Conservation (phyloP, 2,113 vertebrate genomes). For the Falco punctatus region DNA sequence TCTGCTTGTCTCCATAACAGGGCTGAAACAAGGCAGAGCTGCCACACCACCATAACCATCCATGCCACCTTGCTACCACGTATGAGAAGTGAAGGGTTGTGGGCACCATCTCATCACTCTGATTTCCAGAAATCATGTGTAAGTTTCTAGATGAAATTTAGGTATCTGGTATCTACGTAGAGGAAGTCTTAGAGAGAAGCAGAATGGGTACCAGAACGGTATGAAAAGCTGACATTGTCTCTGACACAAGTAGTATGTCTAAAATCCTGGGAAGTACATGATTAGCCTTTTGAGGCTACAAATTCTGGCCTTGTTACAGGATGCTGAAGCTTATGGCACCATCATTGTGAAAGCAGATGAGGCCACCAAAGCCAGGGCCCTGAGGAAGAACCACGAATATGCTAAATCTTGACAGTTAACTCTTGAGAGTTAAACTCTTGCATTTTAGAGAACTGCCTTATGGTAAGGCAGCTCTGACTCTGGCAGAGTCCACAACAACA, state of each 20-base stretch:
- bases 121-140: neutral
- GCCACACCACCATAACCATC: neutral
- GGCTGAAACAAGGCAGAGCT: neutral
- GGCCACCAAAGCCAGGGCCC: neutral
- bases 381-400: neutral
- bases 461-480: neutral
- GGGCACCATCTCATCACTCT: neutral
- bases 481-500: neutral
- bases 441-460: neutral
- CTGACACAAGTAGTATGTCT: neutral
- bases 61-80: accelerated
- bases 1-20: neutral
- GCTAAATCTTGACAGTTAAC: neutral
- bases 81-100: neutral
- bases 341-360: neutral
- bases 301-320: neutral
- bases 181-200: neutral
- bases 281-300: neutral
- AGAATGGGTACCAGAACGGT: accelerated
- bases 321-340: neutral
- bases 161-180: neutral
- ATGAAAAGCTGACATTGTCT: neutral
- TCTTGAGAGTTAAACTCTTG: neutral
- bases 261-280: neutral
- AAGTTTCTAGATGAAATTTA: neutral